Base-by-base conservation (phyloP, 2,797 vertebrate species). In the Lepilemur septentrionalis region DNA sequence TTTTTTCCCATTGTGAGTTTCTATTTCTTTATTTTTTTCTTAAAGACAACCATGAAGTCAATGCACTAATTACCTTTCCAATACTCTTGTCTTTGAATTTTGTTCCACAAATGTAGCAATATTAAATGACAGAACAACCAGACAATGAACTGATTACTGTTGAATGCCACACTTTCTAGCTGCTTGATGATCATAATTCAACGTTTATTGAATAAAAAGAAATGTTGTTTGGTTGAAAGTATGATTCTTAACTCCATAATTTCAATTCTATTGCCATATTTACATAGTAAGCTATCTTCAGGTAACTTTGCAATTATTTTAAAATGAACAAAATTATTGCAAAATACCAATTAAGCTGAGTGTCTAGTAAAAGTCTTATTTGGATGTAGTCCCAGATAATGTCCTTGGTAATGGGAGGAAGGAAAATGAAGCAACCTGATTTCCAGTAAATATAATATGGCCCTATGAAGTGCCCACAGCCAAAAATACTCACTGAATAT, bases 401-500 rank as follows among this genome's bases (percentile, higher is more conserved):
- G 85, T 80, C 83, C 28, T 89, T 96, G 72, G 46, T 95, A 96
- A 96, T 85, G 81, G 57, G 35, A 95, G 3, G 55, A 94, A 95
- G 80, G 80, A 97, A 94, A 97, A 95, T 96, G 81, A 96, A 96
- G 48, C 15, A 69, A 95, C 67, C 50, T 92, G 46, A 91, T 93
- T 97, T 97, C 73, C 92, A 96, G 84, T 92, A 97, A 98, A 96
- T 95, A 89, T 79, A 38, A 94, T 94, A 96, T 82, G 20, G n/a
- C 81, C 10, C 15, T 83, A 3, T 76, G 89, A 96, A 89, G 48
- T 94, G 35, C 4, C 28, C 25, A 61, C n/a, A 80, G 57, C 30
- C 48, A 95, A 96, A 97, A 95, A 84, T 69, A 87, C 23, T 75
- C 65, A 72, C 43, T 72, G 35, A 91, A 72, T 96, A 89, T 94